Conservation (phyloP, 2,888 invertebrate species). For the Chrysopilus asiliformis region DNA sequence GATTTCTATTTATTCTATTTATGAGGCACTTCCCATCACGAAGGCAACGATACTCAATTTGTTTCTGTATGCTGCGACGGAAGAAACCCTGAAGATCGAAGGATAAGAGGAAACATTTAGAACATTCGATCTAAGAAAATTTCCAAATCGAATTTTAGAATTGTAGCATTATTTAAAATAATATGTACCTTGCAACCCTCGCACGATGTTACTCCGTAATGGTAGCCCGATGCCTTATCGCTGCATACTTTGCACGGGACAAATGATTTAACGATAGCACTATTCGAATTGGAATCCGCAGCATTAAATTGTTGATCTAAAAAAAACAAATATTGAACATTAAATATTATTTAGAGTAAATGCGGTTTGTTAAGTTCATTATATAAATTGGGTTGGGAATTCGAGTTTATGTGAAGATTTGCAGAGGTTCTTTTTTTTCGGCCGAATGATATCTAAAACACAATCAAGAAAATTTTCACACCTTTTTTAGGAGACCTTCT, state of each 20-base stretch:
- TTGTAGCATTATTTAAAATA: conserved; percentile 2
- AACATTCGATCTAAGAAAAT: too few relatives aligned
- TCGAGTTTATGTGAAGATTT: too few relatives aligned
- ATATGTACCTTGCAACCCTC: conserved; percentile 88
- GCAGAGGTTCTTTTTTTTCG: too few relatives aligned
- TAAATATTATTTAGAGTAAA: not conserved
- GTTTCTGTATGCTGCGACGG: conserved; percentile 89
- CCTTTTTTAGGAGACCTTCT: too few relatives aligned
- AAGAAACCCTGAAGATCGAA: conserved; percentile 61
- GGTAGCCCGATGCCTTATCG: conserved; percentile 80
- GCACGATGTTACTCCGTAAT: conserved; percentile 96
- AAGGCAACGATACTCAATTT: conserved; percentile 89
- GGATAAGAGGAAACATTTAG: too few relatives aligned
- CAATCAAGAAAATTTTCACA: too few relatives aligned
- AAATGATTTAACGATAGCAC: conserved; percentile 70
- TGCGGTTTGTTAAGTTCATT: conserved; percentile 7
- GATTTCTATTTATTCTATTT: conserved; percentile 83
- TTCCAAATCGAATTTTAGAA: too few relatives aligned
- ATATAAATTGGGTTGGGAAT: too few relatives aligned
- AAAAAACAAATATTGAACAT: conserved; percentile 9
- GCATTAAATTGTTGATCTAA: conserved; percentile 59
- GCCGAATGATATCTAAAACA: too few relatives aligned
- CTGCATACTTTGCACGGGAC: conserved; percentile 95
- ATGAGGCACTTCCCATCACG: conserved; percentile 90
- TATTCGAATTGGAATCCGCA: conserved; percentile 67